phyloP scores from a whole-genome alignment of 2,113 vertebrate species.

The Connochaetes taurinus region DNA sequence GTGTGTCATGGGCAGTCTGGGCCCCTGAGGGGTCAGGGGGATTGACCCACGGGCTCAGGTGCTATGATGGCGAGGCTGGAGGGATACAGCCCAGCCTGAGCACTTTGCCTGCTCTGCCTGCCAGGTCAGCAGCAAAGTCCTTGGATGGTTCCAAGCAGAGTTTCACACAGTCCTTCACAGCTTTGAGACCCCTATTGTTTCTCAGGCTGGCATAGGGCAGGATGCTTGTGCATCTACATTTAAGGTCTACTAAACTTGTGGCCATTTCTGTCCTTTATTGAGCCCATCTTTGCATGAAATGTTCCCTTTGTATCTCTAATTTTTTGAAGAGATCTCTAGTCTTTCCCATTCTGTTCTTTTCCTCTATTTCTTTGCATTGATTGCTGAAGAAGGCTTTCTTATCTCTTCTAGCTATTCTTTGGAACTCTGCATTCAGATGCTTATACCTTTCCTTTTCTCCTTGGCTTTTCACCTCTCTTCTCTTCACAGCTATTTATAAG shows the following conservation, averaged over 20 bases:
- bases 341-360: no score
- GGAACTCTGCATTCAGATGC: no score
- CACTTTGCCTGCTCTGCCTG: background rate
- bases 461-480: no score
- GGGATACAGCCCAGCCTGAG: no score
- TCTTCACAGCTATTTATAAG: no score
- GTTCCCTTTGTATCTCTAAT: no score
- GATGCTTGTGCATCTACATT: background rate
- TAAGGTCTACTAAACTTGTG: background rate
- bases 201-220: background rate
- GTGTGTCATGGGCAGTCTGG: background rate
- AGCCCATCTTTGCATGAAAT: no score
- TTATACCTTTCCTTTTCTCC: no score
- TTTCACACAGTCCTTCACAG: background rate
- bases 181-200: background rate
- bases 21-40: background rate
- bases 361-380: no score
- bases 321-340: no score
- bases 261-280: background rate
- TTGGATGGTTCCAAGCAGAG: background rate
- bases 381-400: no score
- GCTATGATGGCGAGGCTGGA: background rate
- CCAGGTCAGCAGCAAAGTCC: background rate
- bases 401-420: no score
- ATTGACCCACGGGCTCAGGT: background rate